phyloP scores from a whole-genome alignment of 64 coral and sea anemone genomes.

The Porites lutea region DNA sequence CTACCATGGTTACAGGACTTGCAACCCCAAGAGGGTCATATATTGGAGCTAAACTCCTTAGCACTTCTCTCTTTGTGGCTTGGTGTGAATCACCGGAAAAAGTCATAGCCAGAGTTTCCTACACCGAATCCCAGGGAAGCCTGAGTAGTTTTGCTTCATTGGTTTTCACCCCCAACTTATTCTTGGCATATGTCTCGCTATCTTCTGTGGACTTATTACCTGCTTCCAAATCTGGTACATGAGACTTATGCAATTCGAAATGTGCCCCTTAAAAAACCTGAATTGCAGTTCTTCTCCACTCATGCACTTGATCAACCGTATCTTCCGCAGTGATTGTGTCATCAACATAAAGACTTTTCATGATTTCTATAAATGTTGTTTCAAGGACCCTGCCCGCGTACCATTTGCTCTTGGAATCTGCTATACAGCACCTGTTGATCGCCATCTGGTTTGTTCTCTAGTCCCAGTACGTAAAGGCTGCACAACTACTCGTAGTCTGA shows the following conservation, averaged over 20 bases:
- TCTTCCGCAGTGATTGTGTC: neutral
- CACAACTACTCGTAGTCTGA: neutral
- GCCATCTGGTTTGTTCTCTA: neutral
- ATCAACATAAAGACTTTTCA: conserved; percentile 51
- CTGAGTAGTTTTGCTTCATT: too few species aligned
- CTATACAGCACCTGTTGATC: conserved; percentile 16
- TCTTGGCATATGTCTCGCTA: neutral
- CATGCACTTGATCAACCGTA: too few species aligned
- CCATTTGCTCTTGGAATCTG: neutral
- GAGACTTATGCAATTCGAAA: too few species aligned
- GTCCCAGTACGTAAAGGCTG: conserved; percentile 32
- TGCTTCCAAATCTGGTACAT: too few species aligned
- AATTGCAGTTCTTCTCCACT: too few species aligned
- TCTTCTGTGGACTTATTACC: neutral
- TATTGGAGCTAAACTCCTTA: neutral
- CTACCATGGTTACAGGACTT: too few species aligned
- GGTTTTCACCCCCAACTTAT: conserved; percentile 9
- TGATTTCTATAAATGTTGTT: neutral
- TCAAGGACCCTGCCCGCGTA: conserved; percentile 43
- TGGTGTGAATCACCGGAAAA: too few species aligned
- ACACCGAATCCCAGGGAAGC: conserved; percentile 38
- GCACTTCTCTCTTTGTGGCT: too few species aligned
- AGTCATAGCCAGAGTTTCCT: conserved; percentile 40
- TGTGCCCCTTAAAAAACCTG: too few species aligned
- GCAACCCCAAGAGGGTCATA: too few species aligned